Percentiles rank a stretch among this genome's conserved stretches.
Conservation (phyloP, 2,113 vertebrate species). For the Rhadina sibilatrix region DNA sequence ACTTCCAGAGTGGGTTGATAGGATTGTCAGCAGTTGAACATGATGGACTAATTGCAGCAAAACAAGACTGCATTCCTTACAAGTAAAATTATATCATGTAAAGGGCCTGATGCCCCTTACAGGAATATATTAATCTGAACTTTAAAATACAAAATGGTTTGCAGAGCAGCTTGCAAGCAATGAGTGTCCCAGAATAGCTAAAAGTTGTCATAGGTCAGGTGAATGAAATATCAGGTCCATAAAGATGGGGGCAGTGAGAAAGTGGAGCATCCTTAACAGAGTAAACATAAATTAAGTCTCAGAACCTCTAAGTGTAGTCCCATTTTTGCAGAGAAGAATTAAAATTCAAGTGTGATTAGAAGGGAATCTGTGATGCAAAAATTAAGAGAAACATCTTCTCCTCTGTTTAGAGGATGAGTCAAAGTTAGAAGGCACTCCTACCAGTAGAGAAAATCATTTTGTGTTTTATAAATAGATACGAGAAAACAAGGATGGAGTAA, state of each 20-base stretch:
- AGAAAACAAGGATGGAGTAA: background rate
- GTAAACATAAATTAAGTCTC: background rate
- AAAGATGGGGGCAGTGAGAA: background rate
- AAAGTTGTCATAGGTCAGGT: background rate
- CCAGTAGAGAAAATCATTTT: background rate
- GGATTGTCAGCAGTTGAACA: background rate
- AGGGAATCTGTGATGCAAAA: background rate
- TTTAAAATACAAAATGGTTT: background rate
- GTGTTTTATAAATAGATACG: background rate
- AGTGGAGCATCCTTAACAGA: background rate
- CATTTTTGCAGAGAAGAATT: background rate
- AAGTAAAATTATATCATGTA: background rate
- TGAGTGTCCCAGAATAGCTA: background rate
- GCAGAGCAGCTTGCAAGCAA: background rate
- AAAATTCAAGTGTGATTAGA: background rate
- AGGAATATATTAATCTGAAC: background rate
- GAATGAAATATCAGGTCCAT: background rate
- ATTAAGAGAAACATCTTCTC: background rate
- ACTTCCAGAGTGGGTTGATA: background rate
- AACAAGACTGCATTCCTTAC: background rate
- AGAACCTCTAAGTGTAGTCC: background rate
- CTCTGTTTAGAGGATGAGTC: background rate
- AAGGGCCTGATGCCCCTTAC: background rate
- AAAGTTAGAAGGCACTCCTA: background rate
- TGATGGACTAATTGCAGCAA: background rate